These are phyloP conservation scores for Phyllostomus hastatus DNA, from an alignment of 2,113 vertebrate genomes.

Conservation along the genomic window DNA sequence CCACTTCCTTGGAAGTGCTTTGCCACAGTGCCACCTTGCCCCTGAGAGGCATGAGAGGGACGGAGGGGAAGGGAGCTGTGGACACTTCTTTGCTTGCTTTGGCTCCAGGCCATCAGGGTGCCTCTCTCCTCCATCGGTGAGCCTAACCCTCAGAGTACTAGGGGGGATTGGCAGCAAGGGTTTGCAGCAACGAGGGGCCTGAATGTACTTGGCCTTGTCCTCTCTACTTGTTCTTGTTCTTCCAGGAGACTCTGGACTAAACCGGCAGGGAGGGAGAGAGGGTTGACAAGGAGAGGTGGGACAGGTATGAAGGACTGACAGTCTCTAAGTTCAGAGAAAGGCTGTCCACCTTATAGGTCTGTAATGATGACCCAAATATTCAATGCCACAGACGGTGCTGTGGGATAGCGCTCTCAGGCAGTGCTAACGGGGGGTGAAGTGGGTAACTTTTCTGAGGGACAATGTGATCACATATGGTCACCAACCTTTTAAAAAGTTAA, in stretches of 20 bases:
- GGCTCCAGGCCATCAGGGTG: not conserved
- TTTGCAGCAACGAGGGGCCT: not conserved
- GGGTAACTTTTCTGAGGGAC: not conserved
- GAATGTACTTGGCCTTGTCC: not conserved
- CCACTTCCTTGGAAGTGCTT: not conserved
- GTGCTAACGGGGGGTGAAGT: fast-evolving
- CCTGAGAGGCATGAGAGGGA: not conserved
- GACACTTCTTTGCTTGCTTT: not conserved
- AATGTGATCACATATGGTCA: not conserved
- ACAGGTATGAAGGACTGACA: not conserved
- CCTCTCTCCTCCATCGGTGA: not conserved
- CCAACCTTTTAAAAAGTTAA: not conserved
- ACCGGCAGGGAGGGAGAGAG: not conserved
- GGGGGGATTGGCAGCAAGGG: not conserved
- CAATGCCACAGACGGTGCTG: not conserved
- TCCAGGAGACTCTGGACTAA: not conserved
- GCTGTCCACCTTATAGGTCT: not conserved
- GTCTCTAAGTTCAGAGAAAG: not conserved
- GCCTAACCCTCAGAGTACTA: not conserved
- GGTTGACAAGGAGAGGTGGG: not conserved
- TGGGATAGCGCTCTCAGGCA: no score
- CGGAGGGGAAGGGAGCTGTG: not conserved
- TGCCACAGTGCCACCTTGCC: not conserved
- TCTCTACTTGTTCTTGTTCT: not conserved
- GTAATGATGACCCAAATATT: not conserved